These are phyloP conservation scores for Cephalophus harveyi DNA, from an alignment of 2,113 vertebrate genomes.

Conservation along the genomic window DNA sequence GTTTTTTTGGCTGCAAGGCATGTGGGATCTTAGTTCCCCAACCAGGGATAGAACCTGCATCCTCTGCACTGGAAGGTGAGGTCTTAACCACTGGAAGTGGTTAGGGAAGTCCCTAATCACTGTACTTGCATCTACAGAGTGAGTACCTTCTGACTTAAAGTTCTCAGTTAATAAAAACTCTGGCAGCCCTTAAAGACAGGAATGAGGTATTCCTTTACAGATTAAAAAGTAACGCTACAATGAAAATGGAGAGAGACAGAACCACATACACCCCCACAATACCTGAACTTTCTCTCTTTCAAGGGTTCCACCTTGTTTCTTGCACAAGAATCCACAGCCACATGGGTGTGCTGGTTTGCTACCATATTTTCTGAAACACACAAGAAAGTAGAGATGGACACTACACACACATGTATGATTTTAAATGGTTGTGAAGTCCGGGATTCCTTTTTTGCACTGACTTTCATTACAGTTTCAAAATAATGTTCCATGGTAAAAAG, in stretches of 20 bases:
- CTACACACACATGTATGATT: background rate
- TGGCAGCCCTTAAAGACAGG: background rate
- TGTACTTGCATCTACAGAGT: background rate
- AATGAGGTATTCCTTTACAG: background rate
- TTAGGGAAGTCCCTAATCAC: background rate
- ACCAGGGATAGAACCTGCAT: background rate
- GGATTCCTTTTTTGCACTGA: background rate
- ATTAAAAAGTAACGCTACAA: background rate
- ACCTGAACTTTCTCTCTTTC: constrained; percentile 87
- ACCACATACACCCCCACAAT: background rate
- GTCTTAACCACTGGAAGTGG: background rate
- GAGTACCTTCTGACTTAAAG: background rate
- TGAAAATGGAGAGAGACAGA: background rate
- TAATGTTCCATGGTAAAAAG: background rate
- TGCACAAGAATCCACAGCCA: constrained; percentile 61
- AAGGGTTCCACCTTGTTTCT: constrained; percentile 73
- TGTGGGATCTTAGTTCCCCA: background rate
- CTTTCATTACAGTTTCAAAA: constrained; percentile 40
- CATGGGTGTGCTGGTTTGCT: background rate
- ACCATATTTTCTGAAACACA: constrained; percentile 77
- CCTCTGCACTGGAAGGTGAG: background rate
- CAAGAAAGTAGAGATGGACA: background rate
- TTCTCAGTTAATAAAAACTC: background rate
- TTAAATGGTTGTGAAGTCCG: background rate
- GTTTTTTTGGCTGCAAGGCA: background rate